These are phyloP conservation scores for Meteorus colon DNA, from an alignment of 2,888 invertebrate species.

Conservation along the genomic window DNA sequence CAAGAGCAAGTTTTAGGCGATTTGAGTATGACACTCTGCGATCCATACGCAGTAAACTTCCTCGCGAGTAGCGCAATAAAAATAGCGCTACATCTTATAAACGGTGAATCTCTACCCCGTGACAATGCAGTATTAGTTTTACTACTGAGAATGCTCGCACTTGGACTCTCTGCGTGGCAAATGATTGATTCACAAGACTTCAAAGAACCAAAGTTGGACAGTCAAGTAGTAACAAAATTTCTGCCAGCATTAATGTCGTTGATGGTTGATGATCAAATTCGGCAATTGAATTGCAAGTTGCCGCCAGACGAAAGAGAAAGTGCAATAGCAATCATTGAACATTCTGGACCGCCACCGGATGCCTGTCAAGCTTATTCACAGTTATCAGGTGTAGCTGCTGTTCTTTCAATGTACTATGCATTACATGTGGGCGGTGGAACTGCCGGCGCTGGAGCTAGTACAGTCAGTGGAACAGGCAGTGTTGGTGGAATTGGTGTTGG, in stretches of 20 bases:
- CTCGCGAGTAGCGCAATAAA: slow-evolving; percentile 94
- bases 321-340: slow-evolving; percentile 93
- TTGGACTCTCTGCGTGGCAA: slow-evolving; percentile 95
- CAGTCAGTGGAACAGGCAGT: slow-evolving; percentile 78
- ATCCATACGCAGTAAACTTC: slow-evolving; percentile 97
- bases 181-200: slow-evolving; percentile 98
- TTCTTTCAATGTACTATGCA: slow-evolving; percentile 96
- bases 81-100: slow-evolving; percentile 91
- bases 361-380: slow-evolving; percentile 94
- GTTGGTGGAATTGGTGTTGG: slow-evolving; percentile 68
- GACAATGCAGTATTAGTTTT: slow-evolving; percentile 93
- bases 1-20: slow-evolving; percentile 84
- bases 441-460: slow-evolving; percentile 76
- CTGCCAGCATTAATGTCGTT: slow-evolving; percentile 94
- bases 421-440: slow-evolving; percentile 86
- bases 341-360: slow-evolving; percentile 94
- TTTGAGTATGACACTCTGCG: slow-evolving; percentile 96
- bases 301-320: slow-evolving; percentile 95
- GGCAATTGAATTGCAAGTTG: slow-evolving; percentile 87
- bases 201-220: slow-evolving; percentile 95
- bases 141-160: slow-evolving; percentile 90
- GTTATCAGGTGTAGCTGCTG: slow-evolving; percentile 92
- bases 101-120: slow-evolving; percentile 91
- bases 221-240: slow-evolving; percentile 95
- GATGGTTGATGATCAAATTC: slow-evolving; percentile 91